These are phyloP conservation scores for Paramormyrops hopkinsi DNA, from an alignment of 2,797 vertebrate species.

Conservation along the genomic window DNA sequence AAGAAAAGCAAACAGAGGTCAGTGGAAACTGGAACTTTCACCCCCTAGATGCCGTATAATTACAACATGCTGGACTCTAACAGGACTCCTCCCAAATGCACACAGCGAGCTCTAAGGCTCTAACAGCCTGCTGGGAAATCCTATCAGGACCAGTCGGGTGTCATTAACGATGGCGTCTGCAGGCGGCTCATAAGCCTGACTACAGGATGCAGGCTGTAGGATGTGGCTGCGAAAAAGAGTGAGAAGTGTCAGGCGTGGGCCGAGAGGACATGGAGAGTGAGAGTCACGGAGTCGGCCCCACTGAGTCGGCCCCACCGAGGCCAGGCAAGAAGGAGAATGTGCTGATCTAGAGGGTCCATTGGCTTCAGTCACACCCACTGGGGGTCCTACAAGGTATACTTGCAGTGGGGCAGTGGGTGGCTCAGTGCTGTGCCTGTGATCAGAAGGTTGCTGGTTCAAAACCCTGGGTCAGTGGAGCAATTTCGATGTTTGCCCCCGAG, in stretches of 20 bases:
- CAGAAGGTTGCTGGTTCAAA: neutral
- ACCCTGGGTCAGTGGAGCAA: neutral
- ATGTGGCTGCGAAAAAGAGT: neutral
- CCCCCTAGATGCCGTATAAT: neutral
- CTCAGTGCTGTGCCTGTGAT: neutral
- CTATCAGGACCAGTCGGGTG: neutral
- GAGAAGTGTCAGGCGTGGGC: neutral
- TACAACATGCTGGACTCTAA: neutral
- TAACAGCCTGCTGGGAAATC: neutral
- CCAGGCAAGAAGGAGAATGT: neutral
- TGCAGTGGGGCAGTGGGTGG: neutral
- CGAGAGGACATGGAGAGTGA: neutral
- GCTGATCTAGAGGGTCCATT: neutral
- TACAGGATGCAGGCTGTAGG: neutral
- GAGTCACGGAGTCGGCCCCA: too few species aligned
- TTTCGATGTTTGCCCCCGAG: neutral
- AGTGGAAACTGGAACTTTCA: neutral
- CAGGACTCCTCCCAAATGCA: neutral
- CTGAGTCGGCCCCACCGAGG: neutral
- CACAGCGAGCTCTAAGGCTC: neutral
- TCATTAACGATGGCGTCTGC: neutral
- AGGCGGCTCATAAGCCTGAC: neutral
- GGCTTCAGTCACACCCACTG: neutral
- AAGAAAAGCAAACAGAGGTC: neutral
- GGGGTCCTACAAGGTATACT: neutral